A percentile compares a stretch with the other conserved stretches of the same genome.
These are phyloP conservation scores for Phrixothrix hirtus DNA, from an alignment of 2,888 invertebrate species.

Conservation along the genomic window DNA sequence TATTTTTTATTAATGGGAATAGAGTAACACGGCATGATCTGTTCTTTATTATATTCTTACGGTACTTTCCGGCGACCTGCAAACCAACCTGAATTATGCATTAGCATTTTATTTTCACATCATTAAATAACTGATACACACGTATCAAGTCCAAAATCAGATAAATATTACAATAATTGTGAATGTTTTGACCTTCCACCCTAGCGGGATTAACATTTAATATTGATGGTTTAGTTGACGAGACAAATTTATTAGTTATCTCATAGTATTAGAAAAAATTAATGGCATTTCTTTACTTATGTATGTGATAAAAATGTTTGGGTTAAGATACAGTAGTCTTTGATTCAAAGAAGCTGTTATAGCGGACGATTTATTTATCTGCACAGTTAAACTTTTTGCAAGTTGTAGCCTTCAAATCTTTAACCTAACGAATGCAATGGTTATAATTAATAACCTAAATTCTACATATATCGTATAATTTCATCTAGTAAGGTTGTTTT, in stretches of 20 bases:
- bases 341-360: background rate
- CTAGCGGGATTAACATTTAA: constrained; percentile 32
- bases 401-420: too few relatives aligned
- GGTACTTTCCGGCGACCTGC: constrained; percentile 8
- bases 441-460: too few relatives aligned
- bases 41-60: constrained; percentile 16
- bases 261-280: too few relatives aligned
- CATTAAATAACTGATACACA: constrained; percentile 18
- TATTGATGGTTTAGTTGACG: constrained; percentile 27
- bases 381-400: background rate
- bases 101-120: constrained; percentile 21
- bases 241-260: constrained; percentile 35
- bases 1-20: constrained; percentile 5
- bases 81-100: constrained; percentile 10
- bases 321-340: too few relatives aligned
- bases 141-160: constrained; percentile 17
- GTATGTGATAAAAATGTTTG: too few relatives aligned
- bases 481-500: too few relatives aligned
- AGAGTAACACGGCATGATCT: constrained; percentile 5
- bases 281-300: too few relatives aligned
- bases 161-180: constrained; percentile 30
- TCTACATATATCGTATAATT: too few relatives aligned
- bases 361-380: constrained; percentile 1
- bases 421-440: too few relatives aligned
- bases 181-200: constrained; percentile 32